Percentiles rank a stretch among this genome's conserved stretches.
Conservation (phyloP, 2,888 invertebrate genomes). For the Archips crataeganus region DNA sequence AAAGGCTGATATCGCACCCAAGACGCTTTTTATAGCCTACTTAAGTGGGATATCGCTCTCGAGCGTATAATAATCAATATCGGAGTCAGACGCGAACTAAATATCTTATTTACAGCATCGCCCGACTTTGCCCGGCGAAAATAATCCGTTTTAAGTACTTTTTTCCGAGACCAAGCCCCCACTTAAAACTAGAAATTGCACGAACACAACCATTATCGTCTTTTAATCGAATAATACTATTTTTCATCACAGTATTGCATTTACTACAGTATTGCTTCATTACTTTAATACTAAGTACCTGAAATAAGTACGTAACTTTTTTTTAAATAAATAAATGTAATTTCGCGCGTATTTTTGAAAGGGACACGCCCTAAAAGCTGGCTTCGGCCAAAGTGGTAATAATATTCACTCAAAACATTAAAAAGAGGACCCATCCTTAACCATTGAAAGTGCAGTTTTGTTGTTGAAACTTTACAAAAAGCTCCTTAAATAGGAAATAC, state of each 20-base stretch:
- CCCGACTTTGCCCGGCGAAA: constrained; percentile 38
- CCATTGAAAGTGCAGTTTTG: too few species aligned
- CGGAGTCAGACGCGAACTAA: neutral
- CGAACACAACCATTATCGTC: constrained; percentile 83
- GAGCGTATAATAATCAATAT: neutral
- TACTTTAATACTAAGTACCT: constrained; percentile 58
- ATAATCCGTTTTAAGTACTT: constrained; percentile 33
- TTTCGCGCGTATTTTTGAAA: constrained; percentile 25
- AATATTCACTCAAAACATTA: neutral
- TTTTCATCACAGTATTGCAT: constrained; percentile 73
- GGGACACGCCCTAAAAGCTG: constrained; percentile 35
- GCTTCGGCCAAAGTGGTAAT: constrained; percentile 33
- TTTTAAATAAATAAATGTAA: constrained; percentile 46
- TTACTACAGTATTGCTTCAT: constrained; percentile 74
- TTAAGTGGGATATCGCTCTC: neutral
- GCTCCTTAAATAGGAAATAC: neutral
- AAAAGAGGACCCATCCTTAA: neutral
- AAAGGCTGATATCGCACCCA: neutral
- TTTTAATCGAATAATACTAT: constrained; percentile 65
- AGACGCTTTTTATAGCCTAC: neutral
- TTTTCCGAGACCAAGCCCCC: constrained; percentile 64
- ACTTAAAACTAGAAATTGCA: constrained; percentile 82
- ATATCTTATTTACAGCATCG: constrained; percentile 20
- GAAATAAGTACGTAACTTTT: constrained; percentile 53
- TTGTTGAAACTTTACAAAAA: neutral